Percentiles rank a stretch among this genome's conserved stretches.
phyloP scores from a whole-genome alignment of 2,113 vertebrate genomes.

The Desmodus rotundus region DNA sequence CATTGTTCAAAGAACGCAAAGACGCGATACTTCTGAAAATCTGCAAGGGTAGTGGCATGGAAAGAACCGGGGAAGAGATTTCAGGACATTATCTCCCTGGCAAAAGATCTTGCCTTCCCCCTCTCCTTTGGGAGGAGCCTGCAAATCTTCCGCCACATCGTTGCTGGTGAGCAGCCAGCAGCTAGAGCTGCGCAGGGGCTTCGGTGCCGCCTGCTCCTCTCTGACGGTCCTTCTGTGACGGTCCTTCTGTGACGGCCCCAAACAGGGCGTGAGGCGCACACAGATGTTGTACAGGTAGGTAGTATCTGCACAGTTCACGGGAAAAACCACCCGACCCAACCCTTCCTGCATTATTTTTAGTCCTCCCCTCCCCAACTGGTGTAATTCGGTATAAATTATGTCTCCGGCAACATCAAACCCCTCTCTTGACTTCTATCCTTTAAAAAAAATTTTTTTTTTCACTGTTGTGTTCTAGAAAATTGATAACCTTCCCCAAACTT shows the following conservation, averaged over 20 bases:
- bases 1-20: conserved; percentile 30
- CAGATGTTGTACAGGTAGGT: conserved; percentile 67
- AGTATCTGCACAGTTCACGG: conserved; percentile 49
- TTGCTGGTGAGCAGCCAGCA: neutral
- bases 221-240: neutral
- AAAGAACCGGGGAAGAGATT: neutral
- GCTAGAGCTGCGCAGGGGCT: neutral
- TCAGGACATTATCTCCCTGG: conserved; percentile 18
- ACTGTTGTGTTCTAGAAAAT: conserved; percentile 43
- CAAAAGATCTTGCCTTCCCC: neutral
- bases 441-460: neutral
- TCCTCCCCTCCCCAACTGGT: conserved; percentile 35
- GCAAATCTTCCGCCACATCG: neutral
- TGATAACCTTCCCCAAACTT: conserved; percentile 20
- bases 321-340: neutral
- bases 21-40: conserved; percentile 18
- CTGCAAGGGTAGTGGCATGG: conserved; percentile 5
- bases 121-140: neutral
- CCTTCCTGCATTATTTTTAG: conserved; percentile 39
- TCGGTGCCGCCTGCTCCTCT: neutral
- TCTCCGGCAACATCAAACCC: conserved; percentile 37
- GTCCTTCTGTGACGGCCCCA: conserved; percentile 40
- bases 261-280: conserved; percentile 22
- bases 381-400: conserved; percentile 60
- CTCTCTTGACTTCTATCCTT: conserved; percentile 39